Evolutionary conservation across 2,797 vertebrate species (phyloP).

Genomic region (Platyrinchus mystaceus): DNA sequence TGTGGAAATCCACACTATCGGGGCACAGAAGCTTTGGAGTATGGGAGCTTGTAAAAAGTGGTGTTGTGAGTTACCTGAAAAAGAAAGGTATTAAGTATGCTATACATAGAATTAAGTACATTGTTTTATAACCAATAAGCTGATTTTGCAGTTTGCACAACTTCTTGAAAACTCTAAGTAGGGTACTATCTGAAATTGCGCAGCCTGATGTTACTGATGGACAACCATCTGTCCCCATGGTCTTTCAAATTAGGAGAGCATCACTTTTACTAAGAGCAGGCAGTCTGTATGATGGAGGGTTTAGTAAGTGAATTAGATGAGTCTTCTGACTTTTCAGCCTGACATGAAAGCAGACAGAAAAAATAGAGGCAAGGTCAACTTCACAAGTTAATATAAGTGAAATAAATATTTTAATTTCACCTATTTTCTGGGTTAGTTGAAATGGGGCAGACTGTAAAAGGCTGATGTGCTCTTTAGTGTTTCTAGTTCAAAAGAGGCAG

Average conservation of each 20-base stretch:
- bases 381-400: neutral
- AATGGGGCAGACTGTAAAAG: neutral
- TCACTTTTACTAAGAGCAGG: neutral
- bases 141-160: constrained; percentile 9
- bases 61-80: neutral
- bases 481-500: neutral
- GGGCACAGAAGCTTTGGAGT: neutral
- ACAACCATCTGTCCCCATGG: constrained; percentile 20
- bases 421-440: neutral
- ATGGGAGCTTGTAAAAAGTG: neutral
- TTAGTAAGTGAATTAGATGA: neutral
- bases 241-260: constrained; percentile 40
- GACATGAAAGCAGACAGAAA: neutral
- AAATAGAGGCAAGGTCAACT: neutral
- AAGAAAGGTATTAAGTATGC: neutral
- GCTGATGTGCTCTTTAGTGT: neutral
- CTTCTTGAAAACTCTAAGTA: neutral
- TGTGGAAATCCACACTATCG: neutral
- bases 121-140: neutral
- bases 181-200: constrained; percentile 33
- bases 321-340: neutral
- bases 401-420: neutral
- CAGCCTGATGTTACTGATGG: neutral
- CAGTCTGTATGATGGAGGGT: neutral
- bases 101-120: neutral